Base-by-base conservation (phyloP, 2,113 vertebrate genomes). In the Gobius niger region DNA sequence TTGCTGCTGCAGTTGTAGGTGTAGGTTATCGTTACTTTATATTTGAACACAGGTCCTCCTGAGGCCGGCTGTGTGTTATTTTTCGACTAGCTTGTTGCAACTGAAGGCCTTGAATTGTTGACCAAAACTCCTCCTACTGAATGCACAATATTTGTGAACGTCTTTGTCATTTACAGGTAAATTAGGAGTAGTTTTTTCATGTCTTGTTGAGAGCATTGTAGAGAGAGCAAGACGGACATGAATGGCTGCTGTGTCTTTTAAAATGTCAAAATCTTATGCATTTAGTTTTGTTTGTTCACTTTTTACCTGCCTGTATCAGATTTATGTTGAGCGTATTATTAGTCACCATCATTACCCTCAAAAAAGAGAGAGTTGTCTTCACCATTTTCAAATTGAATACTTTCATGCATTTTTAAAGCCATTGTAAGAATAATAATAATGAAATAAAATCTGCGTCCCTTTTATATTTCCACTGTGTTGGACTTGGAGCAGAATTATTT, bases 11-110 rank as follows among this genome's bases (percentile, higher is more conserved):
- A 52, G 81, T 94, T 50, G 19, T 96, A 68, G 96, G 94, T 18
- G 63, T 96, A 62, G 88, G 97, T 90, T 99, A 97, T 84, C 96
- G 96, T 51, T 96, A 92, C 80, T 98, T 95, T 79, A 44, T 83
- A 62, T 16, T 87, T 42, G 96, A 98, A 63, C 94, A 93, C 85
- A 96, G 86, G 82, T 95, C 92, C 0, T 91, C 91, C 46, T 94
- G 89, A 94, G 80, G 71, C 40, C 60, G n/a, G 47, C 11, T 7
- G 2, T 73, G 57, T 68, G 34, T 40, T 34, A 4, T 13, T 61
- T 75, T 54, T 65, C 71, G 69, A 78, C 13, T 49, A 40, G 66
- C 67, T 80, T 16, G 80, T 75, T 77, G 77, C 76, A 75, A 90
- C 62, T 73, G 78, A 86, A 90, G 81, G 90, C 88, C 88, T 92